These are phyloP conservation scores for Hermaeophaga mercurialis DNA, from an alignment of 2,888 invertebrate species.

Conservation along the genomic window DNA sequence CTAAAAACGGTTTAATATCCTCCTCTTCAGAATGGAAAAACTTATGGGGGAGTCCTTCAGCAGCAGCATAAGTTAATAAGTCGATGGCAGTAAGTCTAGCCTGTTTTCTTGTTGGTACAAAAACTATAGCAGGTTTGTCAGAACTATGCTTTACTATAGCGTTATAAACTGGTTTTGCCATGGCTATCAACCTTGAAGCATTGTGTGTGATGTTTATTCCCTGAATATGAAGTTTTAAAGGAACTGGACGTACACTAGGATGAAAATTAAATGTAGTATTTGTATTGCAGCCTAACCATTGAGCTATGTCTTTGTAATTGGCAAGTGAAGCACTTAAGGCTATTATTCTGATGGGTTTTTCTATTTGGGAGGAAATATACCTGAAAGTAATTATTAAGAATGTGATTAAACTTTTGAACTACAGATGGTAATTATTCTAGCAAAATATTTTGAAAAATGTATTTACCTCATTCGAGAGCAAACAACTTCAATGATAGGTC, in stretches of 20 bases:
- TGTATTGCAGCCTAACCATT: conserved; percentile 94
- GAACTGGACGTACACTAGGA: conserved; percentile 94
- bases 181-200: conserved; percentile 91
- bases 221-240: conserved; percentile 94
- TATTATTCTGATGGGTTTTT: conserved; percentile 87
- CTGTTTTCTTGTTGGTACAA: conserved; percentile 90
- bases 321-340: conserved; percentile 85
- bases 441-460: conserved; percentile 1
- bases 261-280: conserved; percentile 98
- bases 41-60: conserved; percentile 82
- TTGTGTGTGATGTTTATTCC: conserved; percentile 98
- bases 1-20: conserved; percentile 87
- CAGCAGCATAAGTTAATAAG: conserved; percentile 89
- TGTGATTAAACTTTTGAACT: too few species aligned
- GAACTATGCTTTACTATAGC: conserved; percentile 84
- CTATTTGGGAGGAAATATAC: conserved; percentile 96
- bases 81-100: conserved; percentile 95
- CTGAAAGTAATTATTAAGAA: conserved; percentile 54
- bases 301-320: conserved; percentile 93
- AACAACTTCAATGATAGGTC: conserved; percentile 91
- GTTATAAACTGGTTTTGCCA: conserved; percentile 98
- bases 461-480: conserved; percentile 75
- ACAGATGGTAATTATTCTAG: too few species aligned
- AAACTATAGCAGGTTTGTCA: conserved; percentile 83
- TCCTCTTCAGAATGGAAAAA: conserved; percentile 90